Percentiles rank a stretch among this genome's conserved stretches.
These are phyloP conservation scores for Planococcus citri DNA, from an alignment of 1,140 invertebrate genomes.

Conservation along the genomic window DNA sequence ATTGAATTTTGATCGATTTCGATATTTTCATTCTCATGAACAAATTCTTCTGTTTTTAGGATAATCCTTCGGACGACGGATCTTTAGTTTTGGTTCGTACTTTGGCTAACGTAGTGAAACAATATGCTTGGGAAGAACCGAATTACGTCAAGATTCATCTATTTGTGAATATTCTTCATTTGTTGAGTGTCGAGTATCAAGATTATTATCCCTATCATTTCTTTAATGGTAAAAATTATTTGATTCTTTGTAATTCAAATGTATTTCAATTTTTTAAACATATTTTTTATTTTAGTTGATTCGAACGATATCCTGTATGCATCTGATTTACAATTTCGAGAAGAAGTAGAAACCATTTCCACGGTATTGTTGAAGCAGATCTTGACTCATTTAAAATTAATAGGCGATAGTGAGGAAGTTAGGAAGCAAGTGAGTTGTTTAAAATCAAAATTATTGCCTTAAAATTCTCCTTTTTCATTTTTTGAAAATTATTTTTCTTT, in stretches of 20 bases:
- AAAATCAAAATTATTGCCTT: background rate
- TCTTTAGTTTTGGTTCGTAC: constrained; percentile 62
- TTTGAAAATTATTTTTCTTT: constrained; percentile 20
- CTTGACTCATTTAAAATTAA: constrained; percentile 52
- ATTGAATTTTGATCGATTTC: constrained; percentile 21
- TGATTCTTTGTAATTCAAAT: background rate
- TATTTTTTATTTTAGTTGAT: constrained; percentile 48
- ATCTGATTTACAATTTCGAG: constrained; percentile 69
- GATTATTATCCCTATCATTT: constrained; percentile 71
- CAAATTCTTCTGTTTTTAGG: constrained; percentile 39
- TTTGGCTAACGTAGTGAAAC: constrained; percentile 58
- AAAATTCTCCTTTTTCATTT: background rate
- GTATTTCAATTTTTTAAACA: background rate
- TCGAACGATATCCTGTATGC: constrained; percentile 91
- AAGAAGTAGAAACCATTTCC: constrained; percentile 65
- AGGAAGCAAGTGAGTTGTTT: constrained; percentile 41
- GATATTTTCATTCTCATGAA: too few species aligned
- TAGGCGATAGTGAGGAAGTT: constrained; percentile 43
- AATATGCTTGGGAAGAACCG: constrained; percentile 50
- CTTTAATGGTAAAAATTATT: constrained; percentile 56
- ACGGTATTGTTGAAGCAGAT: constrained; percentile 64
- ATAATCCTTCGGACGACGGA: constrained; percentile 66
- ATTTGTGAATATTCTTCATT: constrained; percentile 56
- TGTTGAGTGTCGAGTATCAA: constrained; percentile 58
- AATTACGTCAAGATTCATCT: constrained; percentile 42